A percentile compares a stretch with the other conserved stretches of the same genome.
Evolutionary conservation across 2,888 invertebrate genomes (phyloP).

Genomic region (Trileptium ribeirensis): DNA sequence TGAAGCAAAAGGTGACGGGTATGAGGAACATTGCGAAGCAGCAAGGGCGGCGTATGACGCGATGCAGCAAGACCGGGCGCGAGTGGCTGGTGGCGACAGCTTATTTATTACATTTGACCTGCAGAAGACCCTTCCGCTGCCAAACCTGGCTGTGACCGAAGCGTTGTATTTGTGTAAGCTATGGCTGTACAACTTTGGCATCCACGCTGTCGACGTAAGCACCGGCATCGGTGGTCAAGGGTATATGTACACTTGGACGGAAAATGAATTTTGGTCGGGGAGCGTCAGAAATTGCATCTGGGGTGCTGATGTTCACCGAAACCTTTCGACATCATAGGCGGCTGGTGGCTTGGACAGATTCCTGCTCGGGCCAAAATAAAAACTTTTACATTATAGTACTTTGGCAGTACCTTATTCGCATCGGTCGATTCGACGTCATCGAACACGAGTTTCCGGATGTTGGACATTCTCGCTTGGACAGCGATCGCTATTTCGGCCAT

Average conservation of each 20-base stretch:
- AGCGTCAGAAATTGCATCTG: not conserved
- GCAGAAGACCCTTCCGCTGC: not conserved
- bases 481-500: not conserved
- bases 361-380: no score
- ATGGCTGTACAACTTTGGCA: not conserved
- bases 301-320: not conserved
- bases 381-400: not conserved
- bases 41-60: no score
- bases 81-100: no score
- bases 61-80: no score
- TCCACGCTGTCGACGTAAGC: not conserved
- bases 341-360: no score
- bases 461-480: not conserved
- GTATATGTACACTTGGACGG: not conserved
- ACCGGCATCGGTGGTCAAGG: not conserved
- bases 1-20: no score
- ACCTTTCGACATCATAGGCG: no score
- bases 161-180: not conserved
- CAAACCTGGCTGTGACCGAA: not conserved
- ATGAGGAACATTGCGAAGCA: no score
- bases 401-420: not conserved
- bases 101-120: no score
- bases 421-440: not conserved
- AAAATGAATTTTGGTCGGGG: not conserved
- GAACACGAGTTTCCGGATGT: not conserved